Percentiles rank a stretch among this genome's conserved stretches.
Conservation (phyloP, 2,797 vertebrate species). For the Parambassis ranga region DNA sequence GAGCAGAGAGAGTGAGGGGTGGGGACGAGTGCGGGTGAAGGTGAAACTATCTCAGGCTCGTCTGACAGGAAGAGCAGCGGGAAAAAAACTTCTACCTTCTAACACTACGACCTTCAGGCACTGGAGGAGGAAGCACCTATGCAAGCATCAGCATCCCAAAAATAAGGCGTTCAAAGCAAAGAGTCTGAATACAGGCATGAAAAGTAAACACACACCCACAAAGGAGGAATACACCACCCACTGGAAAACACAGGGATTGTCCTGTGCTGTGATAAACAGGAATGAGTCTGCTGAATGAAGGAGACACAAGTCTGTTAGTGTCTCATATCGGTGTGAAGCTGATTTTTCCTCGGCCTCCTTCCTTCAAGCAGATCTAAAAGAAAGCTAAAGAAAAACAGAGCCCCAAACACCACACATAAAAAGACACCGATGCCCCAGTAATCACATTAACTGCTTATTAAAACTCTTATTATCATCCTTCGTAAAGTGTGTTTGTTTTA, state of each 20-base stretch:
- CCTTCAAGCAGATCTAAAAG: not conserved
- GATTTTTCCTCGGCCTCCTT: not conserved
- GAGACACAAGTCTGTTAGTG: slow-evolving; percentile 14
- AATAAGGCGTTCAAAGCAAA: slow-evolving; percentile 68
- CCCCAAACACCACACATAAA: not conserved
- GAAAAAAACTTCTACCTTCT: slow-evolving; percentile 15
- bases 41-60: not conserved
- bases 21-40: not conserved
- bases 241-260: slow-evolving; percentile 17
- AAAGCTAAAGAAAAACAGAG: not conserved
- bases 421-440: not conserved
- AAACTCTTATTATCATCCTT: slow-evolving; percentile 8
- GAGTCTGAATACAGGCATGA: slow-evolving; percentile 14
- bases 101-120: slow-evolving; percentile 64
- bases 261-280: not conserved
- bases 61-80: not conserved
- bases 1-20: not conserved
- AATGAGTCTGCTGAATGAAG: not conserved
- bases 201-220: not conserved
- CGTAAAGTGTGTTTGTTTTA: slow-evolving; percentile 20
- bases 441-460: slow-evolving; percentile 8
- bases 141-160: slow-evolving; percentile 49
- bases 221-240: not conserved
- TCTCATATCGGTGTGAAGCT: not conserved
- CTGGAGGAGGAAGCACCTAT: slow-evolving; percentile 53